Percentiles rank a stretch among this genome's conserved stretches.
Conservation (phyloP, 2,113 vertebrate species). For the Ovibos moschatus region DNA sequence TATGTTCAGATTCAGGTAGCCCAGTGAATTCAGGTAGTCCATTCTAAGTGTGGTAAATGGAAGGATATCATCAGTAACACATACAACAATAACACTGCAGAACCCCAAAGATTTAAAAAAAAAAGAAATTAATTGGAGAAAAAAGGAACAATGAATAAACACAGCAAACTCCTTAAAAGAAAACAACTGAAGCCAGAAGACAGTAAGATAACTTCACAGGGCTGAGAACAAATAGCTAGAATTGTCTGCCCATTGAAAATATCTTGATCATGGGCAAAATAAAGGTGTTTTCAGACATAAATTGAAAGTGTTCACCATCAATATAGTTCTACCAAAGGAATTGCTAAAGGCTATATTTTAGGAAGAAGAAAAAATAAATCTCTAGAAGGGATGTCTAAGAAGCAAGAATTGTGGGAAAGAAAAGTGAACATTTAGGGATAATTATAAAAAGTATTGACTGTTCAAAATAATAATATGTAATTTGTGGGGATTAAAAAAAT, state of each 20-base stretch:
- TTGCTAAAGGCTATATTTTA: conserved; percentile 9
- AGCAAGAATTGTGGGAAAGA: conserved; percentile 11
- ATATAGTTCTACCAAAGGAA: background rate
- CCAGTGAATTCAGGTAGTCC: background rate
- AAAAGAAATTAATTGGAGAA: background rate
- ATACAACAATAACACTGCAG: background rate
- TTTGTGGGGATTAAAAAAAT: background rate
- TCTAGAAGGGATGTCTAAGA: background rate
- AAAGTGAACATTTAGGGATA: background rate
- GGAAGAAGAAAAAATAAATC: background rate
- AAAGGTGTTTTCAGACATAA: background rate
- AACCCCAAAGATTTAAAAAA: background rate
- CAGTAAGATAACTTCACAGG: background rate
- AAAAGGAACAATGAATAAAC: background rate
- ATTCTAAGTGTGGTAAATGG: background rate
- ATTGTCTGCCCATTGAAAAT: background rate
- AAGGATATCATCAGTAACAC: background rate
- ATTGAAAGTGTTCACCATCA: background rate
- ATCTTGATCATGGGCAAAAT: background rate
- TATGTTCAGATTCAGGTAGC: background rate
- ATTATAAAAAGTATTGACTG: background rate
- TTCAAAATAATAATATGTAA: background rate
- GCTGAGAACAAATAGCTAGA: background rate
- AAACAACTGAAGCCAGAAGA: background rate
- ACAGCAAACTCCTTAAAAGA: background rate